Evolutionary conservation across 2,888 invertebrate genomes (phyloP), one percentile per base, ranked within the genome.

Genomic region (Poecilobothrus nobilitatus): DNA sequence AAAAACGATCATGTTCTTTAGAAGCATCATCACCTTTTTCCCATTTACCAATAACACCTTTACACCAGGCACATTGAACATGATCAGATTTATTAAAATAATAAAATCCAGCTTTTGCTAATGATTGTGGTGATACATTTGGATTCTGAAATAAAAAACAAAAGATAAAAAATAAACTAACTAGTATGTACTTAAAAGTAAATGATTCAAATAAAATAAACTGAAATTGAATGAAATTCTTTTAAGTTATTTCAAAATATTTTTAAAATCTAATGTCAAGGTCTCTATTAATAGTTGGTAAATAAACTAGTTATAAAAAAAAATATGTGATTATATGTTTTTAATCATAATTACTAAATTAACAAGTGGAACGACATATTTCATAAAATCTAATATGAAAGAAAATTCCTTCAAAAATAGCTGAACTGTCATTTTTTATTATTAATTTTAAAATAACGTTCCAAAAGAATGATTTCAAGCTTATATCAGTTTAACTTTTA

Each of bases 101-200:
- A 79, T 90, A 95, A 79, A 95, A 95, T 6, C 95, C 95, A 66
- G 94, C 91, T 77, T 84, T 86, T 1, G 93, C 94, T 71, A 95
- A 82, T 9, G 88, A 85, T 76, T 88, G 86, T 0, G 92, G 89
- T 2, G 88, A 84, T 22, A 95, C 78, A 67, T 80, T 79, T 9
- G 81, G 76, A 72, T 81, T 81, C 81, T 86, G 70, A 1, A 73
- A 71, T 22, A 41, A 44, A 67, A 67, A n/a, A n/a, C n/a, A n/a
- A n/a, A n/a, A n/a, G n/a, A n/a, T n/a, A n/a, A n/a, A n/a, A 65
- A 66, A 68, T 20, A 20, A 15, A 21, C 4, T 27, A 66, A 37
- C n/a, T 62, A 37, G 27, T 37, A 34, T 27, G 12, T 33, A 62
- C 65, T 37, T 21, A 67, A 34, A 68, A 68, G 3, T 15, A 44